Percentiles rank a stretch among this genome's conserved stretches.
Evolutionary conservation across 2,888 invertebrate species (phyloP).

Genomic region (Bruchidius siliquastri): DNA sequence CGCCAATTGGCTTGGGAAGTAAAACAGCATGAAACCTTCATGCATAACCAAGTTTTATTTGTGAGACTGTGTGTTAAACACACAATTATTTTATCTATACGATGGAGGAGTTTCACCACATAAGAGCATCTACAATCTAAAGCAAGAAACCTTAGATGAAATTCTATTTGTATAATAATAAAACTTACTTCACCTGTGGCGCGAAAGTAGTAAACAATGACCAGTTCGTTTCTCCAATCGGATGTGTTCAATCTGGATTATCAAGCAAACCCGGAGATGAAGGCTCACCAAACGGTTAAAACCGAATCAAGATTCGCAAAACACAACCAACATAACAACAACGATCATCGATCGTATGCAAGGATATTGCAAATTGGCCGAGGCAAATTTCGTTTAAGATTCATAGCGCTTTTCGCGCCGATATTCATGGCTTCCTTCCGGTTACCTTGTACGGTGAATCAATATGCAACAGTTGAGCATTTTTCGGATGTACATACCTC

Average conservation of each 20-base stretch:
- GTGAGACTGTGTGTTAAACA: no score
- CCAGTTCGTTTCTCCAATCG: no score
- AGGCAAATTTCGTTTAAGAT: neutral
- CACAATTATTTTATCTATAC: no score
- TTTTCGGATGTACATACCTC: neutral
- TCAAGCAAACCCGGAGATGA: neutral
- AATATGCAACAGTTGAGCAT: neutral
- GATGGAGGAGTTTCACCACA: no score
- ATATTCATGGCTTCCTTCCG: neutral
- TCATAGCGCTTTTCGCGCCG: neutral
- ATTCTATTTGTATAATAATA: no score
- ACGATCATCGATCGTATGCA: neutral
- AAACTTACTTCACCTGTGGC: no score
- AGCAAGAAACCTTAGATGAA: no score
- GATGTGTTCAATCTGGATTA: neutral
- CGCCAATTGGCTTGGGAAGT: no score
- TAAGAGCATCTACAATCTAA: no score
- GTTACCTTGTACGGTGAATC: neutral
- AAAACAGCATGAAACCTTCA: no score
- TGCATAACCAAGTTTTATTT: no score
- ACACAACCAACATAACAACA: neutral
- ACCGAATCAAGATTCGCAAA: neutral
- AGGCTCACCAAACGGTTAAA: neutral
- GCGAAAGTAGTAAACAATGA: no score
- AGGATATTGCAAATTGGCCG: neutral